These are phyloP conservation scores for Dicrurus megarhynchus DNA, from an alignment of 2,113 vertebrate species.

Conservation along the genomic window DNA sequence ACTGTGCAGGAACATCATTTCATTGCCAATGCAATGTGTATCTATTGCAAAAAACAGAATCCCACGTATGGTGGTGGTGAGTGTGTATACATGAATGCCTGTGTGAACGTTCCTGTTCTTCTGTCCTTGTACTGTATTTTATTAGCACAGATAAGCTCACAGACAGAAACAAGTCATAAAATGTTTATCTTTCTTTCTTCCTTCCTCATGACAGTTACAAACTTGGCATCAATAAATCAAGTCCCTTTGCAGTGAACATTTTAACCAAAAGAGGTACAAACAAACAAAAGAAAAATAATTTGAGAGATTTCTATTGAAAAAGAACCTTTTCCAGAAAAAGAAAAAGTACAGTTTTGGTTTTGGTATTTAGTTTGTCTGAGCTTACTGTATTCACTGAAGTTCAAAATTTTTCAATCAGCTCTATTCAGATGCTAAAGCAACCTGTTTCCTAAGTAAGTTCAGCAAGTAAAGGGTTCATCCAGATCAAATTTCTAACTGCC, in stretches of 20 bases:
- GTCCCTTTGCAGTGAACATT: not conserved
- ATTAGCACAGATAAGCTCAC: not conserved
- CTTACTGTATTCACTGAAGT: not conserved
- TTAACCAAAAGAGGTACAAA: not conserved
- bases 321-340: not conserved
- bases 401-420: not conserved
- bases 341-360: not conserved
- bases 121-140: not conserved
- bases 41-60: not conserved
- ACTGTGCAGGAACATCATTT: not conserved
- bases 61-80: too few relatives aligned
- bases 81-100: not conserved
- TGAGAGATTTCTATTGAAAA: not conserved
- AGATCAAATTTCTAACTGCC: not conserved
- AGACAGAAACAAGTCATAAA: not conserved
- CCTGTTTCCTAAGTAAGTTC: not conserved
- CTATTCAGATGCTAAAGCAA: not conserved
- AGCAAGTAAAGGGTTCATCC: not conserved
- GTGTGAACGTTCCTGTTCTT: fast-evolving
- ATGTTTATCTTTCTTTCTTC: not conserved
- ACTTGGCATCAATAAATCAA: not conserved
- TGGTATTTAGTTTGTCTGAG: not conserved
- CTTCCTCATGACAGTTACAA: not conserved
- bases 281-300: not conserved
- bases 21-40: not conserved